A percentile compares a stretch with the other conserved stretches of the same genome.
These are phyloP conservation scores for Drosophila watanabei DNA, from an alignment of 1,140 invertebrate genomes.

Conservation along the genomic window DNA sequence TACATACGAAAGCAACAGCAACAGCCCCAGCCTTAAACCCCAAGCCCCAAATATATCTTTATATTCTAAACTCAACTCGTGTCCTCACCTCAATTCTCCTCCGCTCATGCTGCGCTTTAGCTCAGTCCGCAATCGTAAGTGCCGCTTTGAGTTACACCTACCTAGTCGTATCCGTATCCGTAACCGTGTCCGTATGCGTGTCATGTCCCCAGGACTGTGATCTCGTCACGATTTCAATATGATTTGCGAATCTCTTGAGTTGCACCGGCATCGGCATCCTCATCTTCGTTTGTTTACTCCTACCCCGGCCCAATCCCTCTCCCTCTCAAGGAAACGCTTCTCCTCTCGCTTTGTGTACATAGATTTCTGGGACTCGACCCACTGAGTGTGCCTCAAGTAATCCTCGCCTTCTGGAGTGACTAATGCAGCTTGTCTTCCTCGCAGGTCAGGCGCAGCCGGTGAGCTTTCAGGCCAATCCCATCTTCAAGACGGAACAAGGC, in stretches of 20 bases:
- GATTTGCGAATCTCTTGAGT: slow-evolving; percentile 67
- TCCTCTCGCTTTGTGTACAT: slow-evolving; percentile 65
- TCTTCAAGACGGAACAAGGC: slow-evolving; percentile 93
- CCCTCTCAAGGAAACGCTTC: not conserved
- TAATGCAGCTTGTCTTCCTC: slow-evolving; percentile 41
- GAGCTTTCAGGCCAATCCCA: slow-evolving; percentile 89
- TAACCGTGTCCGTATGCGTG: slow-evolving; percentile 20
- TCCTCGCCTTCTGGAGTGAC: slow-evolving; percentile 17
- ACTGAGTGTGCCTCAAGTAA: slow-evolving; percentile 19
- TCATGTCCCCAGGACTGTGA: slow-evolving; percentile 53
- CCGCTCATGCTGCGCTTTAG: slow-evolving; percentile 53
- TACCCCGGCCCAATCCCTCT: not conserved
- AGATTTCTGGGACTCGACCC: slow-evolving; percentile 45
- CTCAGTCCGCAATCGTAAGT: slow-evolving; percentile 61
- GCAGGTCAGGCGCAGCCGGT: slow-evolving; percentile 86
- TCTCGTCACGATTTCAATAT: slow-evolving; percentile 61
- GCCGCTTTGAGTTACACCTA: slow-evolving; percentile 60
- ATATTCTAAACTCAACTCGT: slow-evolving; percentile 24
- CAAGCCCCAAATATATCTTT: slow-evolving; percentile 20
- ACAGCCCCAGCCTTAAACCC: slow-evolving; percentile 19
- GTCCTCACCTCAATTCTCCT: slow-evolving; percentile 42
- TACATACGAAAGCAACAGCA: slow-evolving; percentile 50
- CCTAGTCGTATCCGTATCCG: slow-evolving; percentile 19
- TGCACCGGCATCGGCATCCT: slow-evolving; percentile 45
- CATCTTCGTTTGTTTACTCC: slow-evolving; percentile 40